A percentile compares a stretch with the other conserved stretches of the same genome.
Conservation (phyloP, 2,888 invertebrate genomes). For the Erebia ligea region DNA sequence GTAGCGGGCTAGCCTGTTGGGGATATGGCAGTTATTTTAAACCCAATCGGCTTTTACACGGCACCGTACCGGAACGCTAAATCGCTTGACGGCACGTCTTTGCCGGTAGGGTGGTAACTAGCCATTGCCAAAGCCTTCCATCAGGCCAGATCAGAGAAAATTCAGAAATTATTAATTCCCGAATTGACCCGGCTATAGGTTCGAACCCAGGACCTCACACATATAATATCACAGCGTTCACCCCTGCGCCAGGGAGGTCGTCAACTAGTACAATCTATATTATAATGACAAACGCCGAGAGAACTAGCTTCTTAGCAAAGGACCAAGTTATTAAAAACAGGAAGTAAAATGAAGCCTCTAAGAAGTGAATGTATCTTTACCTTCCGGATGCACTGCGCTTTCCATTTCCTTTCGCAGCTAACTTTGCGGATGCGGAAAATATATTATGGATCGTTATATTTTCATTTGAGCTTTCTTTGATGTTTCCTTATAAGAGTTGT, state of each 20-base stretch:
- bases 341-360: not conserved
- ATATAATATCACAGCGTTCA: no score
- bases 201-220: no score
- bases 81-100: not conserved
- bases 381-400: conserved; percentile 11
- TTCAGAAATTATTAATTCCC: no score
- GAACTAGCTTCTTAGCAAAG: not conserved
- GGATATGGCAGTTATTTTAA: no score
- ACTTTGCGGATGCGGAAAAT: conserved; percentile 25
- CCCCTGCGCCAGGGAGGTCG: no score
- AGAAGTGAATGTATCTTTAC: conserved; percentile 6
- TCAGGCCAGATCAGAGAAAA: no score
- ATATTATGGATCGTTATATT: conserved; percentile 17
- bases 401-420: conserved; percentile 26
- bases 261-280: no score
- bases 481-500: conserved; percentile 2
- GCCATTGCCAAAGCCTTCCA: no score
- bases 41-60: not conserved
- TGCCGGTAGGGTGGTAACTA: no score
- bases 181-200: no score
- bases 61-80: not conserved
- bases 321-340: not conserved
- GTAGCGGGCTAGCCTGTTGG: no score
- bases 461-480: conserved; percentile 18
- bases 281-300: no score